Percentiles rank a stretch among this genome's conserved stretches.
Evolutionary conservation across 2,113 vertebrate species (phyloP).

Genomic region (Crotalus viridis): DNA sequence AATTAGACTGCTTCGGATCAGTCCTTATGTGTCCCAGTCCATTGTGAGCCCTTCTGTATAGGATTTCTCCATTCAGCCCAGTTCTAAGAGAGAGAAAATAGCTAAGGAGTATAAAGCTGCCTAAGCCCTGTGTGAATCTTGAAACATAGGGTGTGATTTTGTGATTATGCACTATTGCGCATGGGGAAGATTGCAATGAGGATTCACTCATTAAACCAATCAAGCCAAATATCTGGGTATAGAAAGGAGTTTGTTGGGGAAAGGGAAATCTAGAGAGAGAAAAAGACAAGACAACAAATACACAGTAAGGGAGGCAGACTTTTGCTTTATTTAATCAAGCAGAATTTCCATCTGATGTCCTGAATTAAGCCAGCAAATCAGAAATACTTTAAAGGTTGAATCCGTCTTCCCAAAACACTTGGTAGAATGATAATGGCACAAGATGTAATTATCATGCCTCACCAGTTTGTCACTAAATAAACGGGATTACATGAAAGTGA

Average conservation of each 20-base stretch:
- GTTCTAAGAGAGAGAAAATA: neutral
- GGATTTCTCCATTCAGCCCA: neutral
- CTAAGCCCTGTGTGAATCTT: neutral
- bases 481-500: neutral
- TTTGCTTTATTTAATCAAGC: neutral
- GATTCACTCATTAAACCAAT: neutral
- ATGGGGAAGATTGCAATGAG: neutral
- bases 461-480: neutral
- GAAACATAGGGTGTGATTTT: neutral
- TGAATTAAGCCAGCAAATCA: neutral
- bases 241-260: neutral
- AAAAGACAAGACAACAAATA: neutral
- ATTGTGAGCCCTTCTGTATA: neutral
- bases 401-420: neutral
- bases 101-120: neutral
- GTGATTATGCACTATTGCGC: neutral
- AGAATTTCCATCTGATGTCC: neutral
- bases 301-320: neutral
- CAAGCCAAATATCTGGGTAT: neutral
- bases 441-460: neutral
- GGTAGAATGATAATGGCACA: neutral
- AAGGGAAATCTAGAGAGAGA: neutral
- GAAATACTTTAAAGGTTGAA: neutral
- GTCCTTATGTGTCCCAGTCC: neutral
- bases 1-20: neutral